Base-by-base conservation (phyloP, 2,888 invertebrate species). In the Tanypteryx hageni region DNA sequence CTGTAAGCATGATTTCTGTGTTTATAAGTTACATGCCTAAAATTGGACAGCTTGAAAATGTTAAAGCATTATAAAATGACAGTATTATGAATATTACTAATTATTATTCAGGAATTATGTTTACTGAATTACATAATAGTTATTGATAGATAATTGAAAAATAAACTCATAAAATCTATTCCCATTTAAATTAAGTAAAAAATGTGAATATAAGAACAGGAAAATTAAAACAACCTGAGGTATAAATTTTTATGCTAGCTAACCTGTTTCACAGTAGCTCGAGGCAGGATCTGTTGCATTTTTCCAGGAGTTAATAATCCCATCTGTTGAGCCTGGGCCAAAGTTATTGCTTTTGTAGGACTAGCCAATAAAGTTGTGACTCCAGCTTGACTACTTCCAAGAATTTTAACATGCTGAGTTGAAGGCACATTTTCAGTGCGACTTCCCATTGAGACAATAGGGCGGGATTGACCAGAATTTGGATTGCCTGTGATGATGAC, bases 261-360 rank as follows among this genome's bases (percentile, higher is more conserved):
- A 82, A 93, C 93, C 89, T 93, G 93, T 81, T 93, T 93, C 27
- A 76, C 83, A 22, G 94, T 93, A n/a, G 95, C 93, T 4, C 95
- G 94, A 4, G 95, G 95, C 84, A 95, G 93, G 93, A 95, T 95
- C 92, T 95, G 95, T 93, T 95, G 95, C 44, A 96, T 94, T 94
- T 96, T 96, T 84, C 95, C 95, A 11, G 95, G 94, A 13, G 95
- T 94, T 31, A 96, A 93, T 58, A 96, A 94, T 44, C 96, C 96
- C 96, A 96, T 96, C 94, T 96, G 96, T 93, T 96, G 96, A 0
- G 97, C 97, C 94, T 97, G 96, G 76, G 96, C 96, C 92, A 97
- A 94, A 16, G 97, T 96, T 86, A 97, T 96, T 0, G 97, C 96
- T 94, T 97, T 97, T 10, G 96, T 94, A 16, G 95, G 95, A 68